Conservation (phyloP, 2,797 vertebrate species). For the Hippoglossus hippoglossus region DNA sequence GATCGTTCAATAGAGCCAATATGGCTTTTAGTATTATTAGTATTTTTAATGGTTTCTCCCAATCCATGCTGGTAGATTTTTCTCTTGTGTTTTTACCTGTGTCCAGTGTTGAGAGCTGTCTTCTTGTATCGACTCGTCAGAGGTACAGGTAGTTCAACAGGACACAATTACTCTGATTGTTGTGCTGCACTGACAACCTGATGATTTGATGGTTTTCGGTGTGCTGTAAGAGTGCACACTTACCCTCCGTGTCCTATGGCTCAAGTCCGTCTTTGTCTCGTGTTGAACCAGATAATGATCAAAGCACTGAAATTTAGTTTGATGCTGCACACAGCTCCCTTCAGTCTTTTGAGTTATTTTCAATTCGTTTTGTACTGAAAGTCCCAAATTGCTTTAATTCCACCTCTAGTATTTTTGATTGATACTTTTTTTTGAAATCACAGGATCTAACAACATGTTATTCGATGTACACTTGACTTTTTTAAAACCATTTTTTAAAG, state of each 20-base stretch:
- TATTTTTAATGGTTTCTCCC: conserved; percentile 14
- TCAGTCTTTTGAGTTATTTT: conserved; percentile 23
- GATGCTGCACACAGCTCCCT: conserved; percentile 1
- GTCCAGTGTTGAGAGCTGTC: not conserved
- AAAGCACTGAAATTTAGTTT: conserved; percentile 21
- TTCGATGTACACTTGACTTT: too few species aligned
- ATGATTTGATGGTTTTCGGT: conserved; percentile 11
- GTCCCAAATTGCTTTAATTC: too few species aligned
- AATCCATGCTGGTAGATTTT: not conserved
- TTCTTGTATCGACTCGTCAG: not conserved
- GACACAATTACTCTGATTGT: conserved; percentile 1
- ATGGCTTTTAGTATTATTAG: not conserved
- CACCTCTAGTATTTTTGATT: too few species aligned
- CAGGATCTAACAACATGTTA: too few species aligned
- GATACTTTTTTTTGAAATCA: too few species aligned
- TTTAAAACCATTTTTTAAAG: too few species aligned
- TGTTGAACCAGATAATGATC: conserved; percentile 51
- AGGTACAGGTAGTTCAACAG: too few species aligned
- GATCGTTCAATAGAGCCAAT: not conserved
- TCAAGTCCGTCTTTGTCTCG: conserved; percentile 1
- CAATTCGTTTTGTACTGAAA: conserved; percentile 11
- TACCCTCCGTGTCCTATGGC: not conserved
- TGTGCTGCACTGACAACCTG: not conserved
- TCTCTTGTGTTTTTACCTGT: not conserved
- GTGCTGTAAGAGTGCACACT: conserved; percentile 5